Percentiles rank a stretch among this genome's conserved stretches.
These are phyloP conservation scores for Cryptocephalus moraei DNA, from an alignment of 2,888 invertebrate species.

Conservation along the genomic window DNA sequence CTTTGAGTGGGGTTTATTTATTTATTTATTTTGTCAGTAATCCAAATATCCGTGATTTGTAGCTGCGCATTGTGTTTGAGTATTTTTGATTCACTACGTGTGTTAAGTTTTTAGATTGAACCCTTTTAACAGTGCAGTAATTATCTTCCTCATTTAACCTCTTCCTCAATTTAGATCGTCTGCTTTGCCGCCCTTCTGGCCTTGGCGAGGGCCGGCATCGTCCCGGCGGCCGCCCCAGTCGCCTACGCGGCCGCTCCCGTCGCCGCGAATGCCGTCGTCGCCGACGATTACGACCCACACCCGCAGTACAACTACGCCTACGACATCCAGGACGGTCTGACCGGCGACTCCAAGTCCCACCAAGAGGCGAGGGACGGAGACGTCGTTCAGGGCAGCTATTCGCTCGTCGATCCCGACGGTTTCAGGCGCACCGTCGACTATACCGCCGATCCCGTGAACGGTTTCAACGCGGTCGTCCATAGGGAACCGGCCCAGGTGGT, in stretches of 20 bases:
- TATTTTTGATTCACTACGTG: no score
- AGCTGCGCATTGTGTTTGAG: no score
- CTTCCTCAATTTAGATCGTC: background rate
- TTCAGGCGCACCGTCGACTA: constrained; percentile 54
- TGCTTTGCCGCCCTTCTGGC: background rate
- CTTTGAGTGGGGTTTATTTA: no score
- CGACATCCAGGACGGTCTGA: constrained; percentile 46
- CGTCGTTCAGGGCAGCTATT: constrained; percentile 50
- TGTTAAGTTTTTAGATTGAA: no score
- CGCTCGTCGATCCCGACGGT: constrained; percentile 49
- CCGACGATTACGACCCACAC: constrained; percentile 25
- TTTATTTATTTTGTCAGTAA: no score
- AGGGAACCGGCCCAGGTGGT: constrained; percentile 37
- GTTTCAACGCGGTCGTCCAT: constrained; percentile 47
- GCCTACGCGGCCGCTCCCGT: constrained; percentile 16
- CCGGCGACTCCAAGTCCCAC: constrained; percentile 50
- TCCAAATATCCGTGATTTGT: no score
- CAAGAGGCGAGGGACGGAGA: constrained; percentile 55
- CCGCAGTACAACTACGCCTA: constrained; percentile 48
- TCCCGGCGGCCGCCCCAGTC: constrained; percentile 6
- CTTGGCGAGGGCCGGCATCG: background rate
- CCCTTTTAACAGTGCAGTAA: no score
- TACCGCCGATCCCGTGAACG: constrained; percentile 43
- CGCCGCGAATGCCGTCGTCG: constrained; percentile 13
- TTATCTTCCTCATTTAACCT: background rate